Evolutionary conservation across 1,140 invertebrate species (phyloP), one percentile per base, ranked within the genome.

Genomic region (Dinoponera quadriceps): DNA sequence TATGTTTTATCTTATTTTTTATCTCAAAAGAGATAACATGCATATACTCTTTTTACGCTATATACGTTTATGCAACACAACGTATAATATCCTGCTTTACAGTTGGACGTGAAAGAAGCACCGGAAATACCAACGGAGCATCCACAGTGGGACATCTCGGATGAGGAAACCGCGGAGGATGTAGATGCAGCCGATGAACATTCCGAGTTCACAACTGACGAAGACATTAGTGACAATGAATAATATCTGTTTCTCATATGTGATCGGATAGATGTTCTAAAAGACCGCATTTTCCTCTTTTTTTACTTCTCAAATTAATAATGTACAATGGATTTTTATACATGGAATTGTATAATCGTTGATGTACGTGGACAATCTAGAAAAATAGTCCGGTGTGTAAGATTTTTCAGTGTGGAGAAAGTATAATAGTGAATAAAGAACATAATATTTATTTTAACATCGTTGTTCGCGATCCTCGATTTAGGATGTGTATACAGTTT

Each of bases 71-170:
- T 11, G 1, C 25, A 33, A 74, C 11, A 11, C 25, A 11, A 66
- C 54, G 27, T 51, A 59, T 20, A 63, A 68, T 55, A 48, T 65
- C 38, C 7, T 74, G 91, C 92, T 84, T 92, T 93, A 33, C 85
- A 97, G 97, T 94, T 99, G 93, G 98, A 99, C 93, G 98, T 99
- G 44, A 98, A 99, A 93, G 98, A 99, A 95, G 98, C 98, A 18
- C 97, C 98, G 84, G 97, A 97, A 89, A 95, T 98, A 88, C 97
- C 97, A 51, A 97, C 97, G 51, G 98, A 98, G 91, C 98, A 99
- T 95, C 98, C 98, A 14, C 98, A 99, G 94, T 99, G 98, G 98
- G 98, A 99, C 85, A 97, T 98, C 87, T 98, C 97, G 65, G 98
- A 99, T 90, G 98, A 98, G 78, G 98, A 99, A 91, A 97, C 98